These are phyloP conservation scores for Onychomys leucogaster DNA, from an alignment of 2,797 vertebrate genomes.

Conservation along the genomic window DNA sequence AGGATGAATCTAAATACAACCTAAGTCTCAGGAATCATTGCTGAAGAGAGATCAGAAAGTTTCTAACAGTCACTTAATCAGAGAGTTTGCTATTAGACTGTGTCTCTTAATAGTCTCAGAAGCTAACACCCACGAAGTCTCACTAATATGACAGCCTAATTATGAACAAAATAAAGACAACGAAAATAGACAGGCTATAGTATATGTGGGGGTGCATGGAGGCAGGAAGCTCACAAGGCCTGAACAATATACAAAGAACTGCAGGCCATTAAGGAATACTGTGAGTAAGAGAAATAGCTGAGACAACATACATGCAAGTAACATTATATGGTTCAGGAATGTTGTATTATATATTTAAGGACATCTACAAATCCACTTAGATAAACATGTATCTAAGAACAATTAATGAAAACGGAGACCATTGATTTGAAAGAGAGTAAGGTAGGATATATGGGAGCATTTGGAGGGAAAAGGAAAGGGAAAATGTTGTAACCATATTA, in stretches of 20 bases:
- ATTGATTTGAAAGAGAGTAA: neutral
- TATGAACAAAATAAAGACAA: neutral
- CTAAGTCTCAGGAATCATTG: neutral
- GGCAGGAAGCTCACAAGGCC: neutral
- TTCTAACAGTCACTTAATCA: neutral
- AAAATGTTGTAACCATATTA: too few relatives aligned
- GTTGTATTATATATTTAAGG: neutral
- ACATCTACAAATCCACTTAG: neutral
- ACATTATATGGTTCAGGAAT: too few relatives aligned
- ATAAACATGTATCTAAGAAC: neutral
- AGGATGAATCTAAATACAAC: neutral
- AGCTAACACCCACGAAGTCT: too few relatives aligned
- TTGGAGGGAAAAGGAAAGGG: neutral
- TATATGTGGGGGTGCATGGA: neutral
- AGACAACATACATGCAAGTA: neutral
- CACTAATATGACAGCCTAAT: neutral
- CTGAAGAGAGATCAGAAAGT: neutral
- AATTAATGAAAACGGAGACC: neutral
- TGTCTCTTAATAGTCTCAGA: neutral
- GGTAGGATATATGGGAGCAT: too few relatives aligned
- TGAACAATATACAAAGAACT: neutral
- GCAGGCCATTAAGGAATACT: neutral
- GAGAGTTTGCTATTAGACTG: neutral
- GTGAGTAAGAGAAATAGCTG: neutral
- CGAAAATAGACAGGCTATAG: neutral